Conservation (phyloP, 2,113 vertebrate genomes). For the Caretta caretta region DNA sequence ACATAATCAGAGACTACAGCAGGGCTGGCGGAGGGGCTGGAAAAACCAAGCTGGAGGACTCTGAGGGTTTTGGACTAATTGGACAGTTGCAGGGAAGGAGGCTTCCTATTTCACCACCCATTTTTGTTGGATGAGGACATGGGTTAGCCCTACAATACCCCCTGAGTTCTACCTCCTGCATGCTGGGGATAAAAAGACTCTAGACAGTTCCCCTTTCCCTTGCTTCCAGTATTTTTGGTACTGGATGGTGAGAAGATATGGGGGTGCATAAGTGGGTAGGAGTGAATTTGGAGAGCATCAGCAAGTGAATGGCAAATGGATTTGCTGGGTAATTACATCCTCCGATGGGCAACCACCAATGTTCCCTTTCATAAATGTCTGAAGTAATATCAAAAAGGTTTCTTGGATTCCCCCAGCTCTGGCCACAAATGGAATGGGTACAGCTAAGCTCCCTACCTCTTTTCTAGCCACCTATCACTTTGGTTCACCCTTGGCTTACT, state of each 20-base stretch:
- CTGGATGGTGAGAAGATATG: fast-evolving
- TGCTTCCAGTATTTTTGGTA: fast-evolving
- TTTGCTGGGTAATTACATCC: fast-evolving
- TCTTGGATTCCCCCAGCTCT: background rate
- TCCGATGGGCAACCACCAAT: fast-evolving
- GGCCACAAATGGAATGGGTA: background rate
- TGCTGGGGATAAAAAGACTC: background rate
- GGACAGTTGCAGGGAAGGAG: background rate
- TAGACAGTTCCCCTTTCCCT: background rate
- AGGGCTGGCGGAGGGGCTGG: background rate
- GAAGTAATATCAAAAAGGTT: fast-evolving
- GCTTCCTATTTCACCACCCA: background rate
- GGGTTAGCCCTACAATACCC: background rate
- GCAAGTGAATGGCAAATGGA: background rate
- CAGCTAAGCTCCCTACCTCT: background rate
- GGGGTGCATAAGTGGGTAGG: background rate
- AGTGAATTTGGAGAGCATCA: background rate
- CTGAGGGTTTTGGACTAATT: background rate
- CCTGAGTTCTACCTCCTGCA: background rate
- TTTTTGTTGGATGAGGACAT: background rate
- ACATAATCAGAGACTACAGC: background rate
- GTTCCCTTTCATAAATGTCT: fast-evolving
- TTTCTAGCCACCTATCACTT: slow-evolving; percentile 9
- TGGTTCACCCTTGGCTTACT: slow-evolving; percentile 32
- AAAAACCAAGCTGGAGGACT: background rate